phyloP scores from a whole-genome alignment of 2,888 invertebrate genomes.

The Crossocerus cetratus region DNA sequence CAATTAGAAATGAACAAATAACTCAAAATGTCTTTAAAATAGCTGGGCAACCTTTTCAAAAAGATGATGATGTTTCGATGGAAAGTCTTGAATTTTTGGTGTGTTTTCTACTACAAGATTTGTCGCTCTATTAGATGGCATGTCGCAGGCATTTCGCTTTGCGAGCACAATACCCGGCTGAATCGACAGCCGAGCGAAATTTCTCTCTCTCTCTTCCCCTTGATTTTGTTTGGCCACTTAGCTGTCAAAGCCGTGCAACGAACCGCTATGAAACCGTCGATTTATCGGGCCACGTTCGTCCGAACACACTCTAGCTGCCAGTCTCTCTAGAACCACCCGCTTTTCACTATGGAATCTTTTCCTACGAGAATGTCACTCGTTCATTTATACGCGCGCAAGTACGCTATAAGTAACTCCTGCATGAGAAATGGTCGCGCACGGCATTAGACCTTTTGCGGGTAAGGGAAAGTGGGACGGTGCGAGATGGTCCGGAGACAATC shows the following conservation, averaged over 20 bases:
- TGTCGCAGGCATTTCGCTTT: too few relatives aligned
- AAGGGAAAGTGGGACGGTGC: background rate
- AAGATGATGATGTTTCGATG: too few relatives aligned
- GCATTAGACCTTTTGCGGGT: background rate
- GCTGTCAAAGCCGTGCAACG: background rate
- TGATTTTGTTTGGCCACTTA: background rate
- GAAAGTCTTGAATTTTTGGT: too few relatives aligned
- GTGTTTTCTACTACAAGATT: too few relatives aligned
- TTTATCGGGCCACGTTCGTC: background rate
- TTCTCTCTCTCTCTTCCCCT: background rate
- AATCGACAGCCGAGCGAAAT: background rate
- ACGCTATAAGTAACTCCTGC: background rate
- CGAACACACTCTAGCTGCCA: background rate
- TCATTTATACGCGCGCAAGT: background rate
- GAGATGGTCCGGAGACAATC: background rate
- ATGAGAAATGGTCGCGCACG: background rate
- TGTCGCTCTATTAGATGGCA: too few relatives aligned
- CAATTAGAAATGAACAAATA: too few relatives aligned
- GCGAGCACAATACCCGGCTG: too few relatives aligned
- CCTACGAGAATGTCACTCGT: background rate
- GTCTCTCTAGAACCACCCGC: background rate
- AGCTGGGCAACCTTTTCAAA: too few relatives aligned
- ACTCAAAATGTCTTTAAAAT: too few relatives aligned
- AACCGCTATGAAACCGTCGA: background rate
- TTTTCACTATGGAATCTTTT: background rate